Percentiles rank a stretch among this genome's conserved stretches.
Evolutionary conservation across 2,888 invertebrate species (phyloP).

Genomic region (Nomada lathburiana): DNA sequence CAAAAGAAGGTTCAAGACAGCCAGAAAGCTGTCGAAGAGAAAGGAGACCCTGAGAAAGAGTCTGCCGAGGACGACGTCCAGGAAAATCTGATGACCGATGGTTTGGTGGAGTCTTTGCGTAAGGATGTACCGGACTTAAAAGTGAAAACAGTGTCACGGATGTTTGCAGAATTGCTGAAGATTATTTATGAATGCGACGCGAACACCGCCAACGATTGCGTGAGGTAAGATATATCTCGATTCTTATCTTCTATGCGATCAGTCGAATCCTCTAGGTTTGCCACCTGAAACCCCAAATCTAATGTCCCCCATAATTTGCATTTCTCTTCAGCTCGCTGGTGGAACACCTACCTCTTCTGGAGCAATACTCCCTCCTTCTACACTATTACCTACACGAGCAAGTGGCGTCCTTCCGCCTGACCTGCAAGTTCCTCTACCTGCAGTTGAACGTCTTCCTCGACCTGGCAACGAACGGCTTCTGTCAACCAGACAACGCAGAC

Average conservation of each 20-base stretch:
- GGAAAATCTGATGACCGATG: constrained; percentile 89
- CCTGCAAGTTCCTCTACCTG: constrained; percentile 93
- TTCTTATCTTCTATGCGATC: neutral
- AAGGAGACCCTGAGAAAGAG: constrained; percentile 79
- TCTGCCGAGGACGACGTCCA: constrained; percentile 84
- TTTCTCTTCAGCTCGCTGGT: constrained; percentile 52
- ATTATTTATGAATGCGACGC: constrained; percentile 84
- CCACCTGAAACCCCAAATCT: no score
- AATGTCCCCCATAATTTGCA: neutral
- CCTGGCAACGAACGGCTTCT: constrained; percentile 94
- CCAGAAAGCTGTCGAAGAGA: constrained; percentile 80
- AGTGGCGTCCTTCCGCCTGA: constrained; percentile 91
- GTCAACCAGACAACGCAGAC: constrained; percentile 91
- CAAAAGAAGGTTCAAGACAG: constrained; percentile 87
- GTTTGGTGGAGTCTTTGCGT: constrained; percentile 88
- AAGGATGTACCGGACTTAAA: constrained; percentile 87
- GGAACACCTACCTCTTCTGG: constrained; percentile 89
- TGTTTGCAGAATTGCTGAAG: constrained; percentile 78
- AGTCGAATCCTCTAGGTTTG: no score
- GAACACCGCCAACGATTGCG: constrained; percentile 68
- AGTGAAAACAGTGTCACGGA: constrained; percentile 83
- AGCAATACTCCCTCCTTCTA: constrained; percentile 90
- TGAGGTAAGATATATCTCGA: constrained; percentile 48
- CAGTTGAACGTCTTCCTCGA: constrained; percentile 94
- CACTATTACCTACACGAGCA: constrained; percentile 93